Evolutionary conservation across 2,888 invertebrate genomes (phyloP).

Genomic region (Heteromyza rotundicornis): DNA sequence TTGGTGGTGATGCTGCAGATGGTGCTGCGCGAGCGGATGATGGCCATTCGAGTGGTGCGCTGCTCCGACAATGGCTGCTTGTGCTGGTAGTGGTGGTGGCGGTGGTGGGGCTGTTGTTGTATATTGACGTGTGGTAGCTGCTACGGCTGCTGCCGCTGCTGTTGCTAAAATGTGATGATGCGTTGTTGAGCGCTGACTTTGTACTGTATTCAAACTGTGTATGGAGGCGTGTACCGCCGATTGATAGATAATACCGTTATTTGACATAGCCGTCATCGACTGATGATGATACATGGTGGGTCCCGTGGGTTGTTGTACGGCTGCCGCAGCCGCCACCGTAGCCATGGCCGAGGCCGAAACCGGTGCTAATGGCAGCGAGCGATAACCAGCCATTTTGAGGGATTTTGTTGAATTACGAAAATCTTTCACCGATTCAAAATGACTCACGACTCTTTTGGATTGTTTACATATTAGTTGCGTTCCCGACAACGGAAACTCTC

Average conservation of each 20-base stretch:
- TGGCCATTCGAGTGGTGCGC: slow-evolving; percentile 23
- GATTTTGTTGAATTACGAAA: too few species aligned
- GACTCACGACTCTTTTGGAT: too few species aligned
- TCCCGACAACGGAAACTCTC: too few species aligned
- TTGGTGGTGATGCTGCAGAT: slow-evolving; percentile 25
- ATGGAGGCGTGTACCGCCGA: slow-evolving; percentile 61
- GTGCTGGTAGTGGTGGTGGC: slow-evolving; percentile 27
- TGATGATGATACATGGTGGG: slow-evolving; percentile 60
- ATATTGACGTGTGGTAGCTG: slow-evolving; percentile 37
- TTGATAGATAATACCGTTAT: slow-evolving; percentile 62
- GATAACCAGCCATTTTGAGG: slow-evolving; percentile 58
- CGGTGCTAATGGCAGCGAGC: slow-evolving; percentile 50
- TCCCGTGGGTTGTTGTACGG: slow-evolving; percentile 41
- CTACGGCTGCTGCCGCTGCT: slow-evolving; percentile 52
- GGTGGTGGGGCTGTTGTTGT: slow-evolving; percentile 29
- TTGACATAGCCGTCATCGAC: slow-evolving; percentile 59
- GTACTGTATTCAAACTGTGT: slow-evolving; percentile 59
- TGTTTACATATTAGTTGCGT: too few species aligned
- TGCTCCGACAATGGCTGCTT: slow-evolving; percentile 34
- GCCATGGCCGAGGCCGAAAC: slow-evolving; percentile 50
- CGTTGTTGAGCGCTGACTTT: slow-evolving; percentile 55
- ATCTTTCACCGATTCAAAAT: too few species aligned
- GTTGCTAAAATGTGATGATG: slow-evolving; percentile 59
- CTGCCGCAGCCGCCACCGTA: slow-evolving; percentile 42
- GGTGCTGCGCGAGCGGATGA: slow-evolving; percentile 5